Conservation (phyloP, 2,888 invertebrate species). For the Eulithis prunata region DNA sequence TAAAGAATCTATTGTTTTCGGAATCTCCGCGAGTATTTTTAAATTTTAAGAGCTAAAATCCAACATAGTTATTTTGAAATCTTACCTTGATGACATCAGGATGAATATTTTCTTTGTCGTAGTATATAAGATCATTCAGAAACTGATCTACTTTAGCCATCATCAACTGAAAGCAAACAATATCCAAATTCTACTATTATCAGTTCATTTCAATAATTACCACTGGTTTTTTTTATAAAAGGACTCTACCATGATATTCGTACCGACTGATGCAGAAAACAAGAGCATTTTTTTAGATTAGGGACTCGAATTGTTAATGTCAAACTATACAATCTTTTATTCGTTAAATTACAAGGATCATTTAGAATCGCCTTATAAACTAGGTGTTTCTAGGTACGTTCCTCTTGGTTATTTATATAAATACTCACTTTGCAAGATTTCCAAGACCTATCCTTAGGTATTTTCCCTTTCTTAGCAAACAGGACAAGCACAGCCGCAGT, state of each 20-base stretch:
- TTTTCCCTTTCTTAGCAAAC: constrained; percentile 91
- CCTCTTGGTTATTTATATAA: neutral
- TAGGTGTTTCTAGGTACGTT: too few species aligned
- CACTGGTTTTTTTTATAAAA: too few species aligned
- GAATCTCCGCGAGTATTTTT: too few species aligned
- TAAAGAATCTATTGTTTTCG: too few species aligned
- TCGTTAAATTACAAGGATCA: too few species aligned
- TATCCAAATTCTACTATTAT: neutral
- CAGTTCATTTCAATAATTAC: too few species aligned
- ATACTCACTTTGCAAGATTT: constrained; percentile 90
- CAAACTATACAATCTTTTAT: too few species aligned
- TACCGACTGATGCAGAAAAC: too few species aligned
- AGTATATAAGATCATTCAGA: constrained; percentile 91
- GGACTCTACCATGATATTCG: too few species aligned
- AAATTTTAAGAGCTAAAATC: neutral
- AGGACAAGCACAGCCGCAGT: constrained; percentile 94
- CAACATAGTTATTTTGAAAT: neutral
- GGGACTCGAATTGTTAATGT: too few species aligned
- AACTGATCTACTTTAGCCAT: constrained; percentile 97
- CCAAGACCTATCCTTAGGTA: constrained; percentile 97
- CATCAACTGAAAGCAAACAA: constrained; percentile 80
- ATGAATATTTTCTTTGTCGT: constrained; percentile 97
- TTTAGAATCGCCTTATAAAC: too few species aligned
- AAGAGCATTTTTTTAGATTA: too few species aligned
- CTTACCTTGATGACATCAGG: constrained; percentile 92